Evolutionary conservation across 2,113 vertebrate genomes (phyloP).

Genomic region (Tyrannus savana): DNA sequence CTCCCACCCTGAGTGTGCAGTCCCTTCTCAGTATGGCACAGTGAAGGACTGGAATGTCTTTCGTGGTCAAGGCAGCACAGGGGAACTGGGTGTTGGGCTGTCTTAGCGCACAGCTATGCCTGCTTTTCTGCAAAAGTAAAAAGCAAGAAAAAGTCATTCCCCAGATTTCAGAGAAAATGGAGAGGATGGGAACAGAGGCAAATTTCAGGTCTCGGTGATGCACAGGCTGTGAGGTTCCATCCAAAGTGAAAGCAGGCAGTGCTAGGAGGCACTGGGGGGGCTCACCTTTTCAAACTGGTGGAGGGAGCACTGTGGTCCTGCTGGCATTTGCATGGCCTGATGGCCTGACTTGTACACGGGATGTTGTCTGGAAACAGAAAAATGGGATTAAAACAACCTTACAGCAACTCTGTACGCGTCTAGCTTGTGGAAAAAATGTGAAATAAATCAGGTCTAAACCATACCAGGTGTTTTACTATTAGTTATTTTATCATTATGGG

Average conservation of each 20-base stretch:
- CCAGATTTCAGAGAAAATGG: not conserved
- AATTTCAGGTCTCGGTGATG: not conserved
- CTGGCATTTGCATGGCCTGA: not conserved
- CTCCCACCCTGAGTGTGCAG: not conserved
- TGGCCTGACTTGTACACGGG: not conserved
- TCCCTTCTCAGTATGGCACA: not conserved
- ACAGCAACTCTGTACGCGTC: not conserved
- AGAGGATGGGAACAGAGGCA: not conserved
- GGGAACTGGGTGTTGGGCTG: not conserved
- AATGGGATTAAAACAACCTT: not conserved
- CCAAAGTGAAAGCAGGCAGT: not conserved
- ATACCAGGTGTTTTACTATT: not conserved
- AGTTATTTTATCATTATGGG: not conserved
- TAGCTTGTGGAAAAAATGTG: not conserved
- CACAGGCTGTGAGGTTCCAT: not conserved
- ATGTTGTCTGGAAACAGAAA: not conserved
- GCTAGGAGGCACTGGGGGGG: not conserved
- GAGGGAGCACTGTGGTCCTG: fast-evolving
- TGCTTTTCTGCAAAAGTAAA: not conserved
- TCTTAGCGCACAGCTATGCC: not conserved
- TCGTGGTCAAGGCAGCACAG: not conserved
- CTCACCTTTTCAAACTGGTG: no score
- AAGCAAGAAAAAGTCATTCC: not conserved
- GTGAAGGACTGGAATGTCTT: not conserved
- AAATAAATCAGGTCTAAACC: not conserved